These are phyloP conservation scores for Tridacna gigas DNA, from an alignment of 2,888 invertebrate genomes.

Conservation along the genomic window DNA sequence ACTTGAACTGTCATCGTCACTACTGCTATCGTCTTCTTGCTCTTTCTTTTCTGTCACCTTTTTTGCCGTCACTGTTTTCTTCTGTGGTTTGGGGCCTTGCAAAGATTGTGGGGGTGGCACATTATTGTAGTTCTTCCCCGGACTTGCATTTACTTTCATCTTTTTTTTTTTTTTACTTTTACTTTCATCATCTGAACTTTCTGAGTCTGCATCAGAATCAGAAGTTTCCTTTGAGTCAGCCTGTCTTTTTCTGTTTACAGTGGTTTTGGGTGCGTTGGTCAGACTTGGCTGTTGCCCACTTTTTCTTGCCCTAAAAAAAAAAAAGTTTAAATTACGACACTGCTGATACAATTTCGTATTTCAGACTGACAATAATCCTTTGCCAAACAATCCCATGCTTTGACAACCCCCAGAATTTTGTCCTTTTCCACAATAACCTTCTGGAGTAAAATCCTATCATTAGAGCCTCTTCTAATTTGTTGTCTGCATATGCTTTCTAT, in stretches of 20 bases:
- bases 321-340: neutral
- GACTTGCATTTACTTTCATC: conserved; percentile 28
- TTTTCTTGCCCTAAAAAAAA: conserved; percentile 11
- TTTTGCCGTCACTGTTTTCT: conserved; percentile 24
- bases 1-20: conserved; percentile 43
- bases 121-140: conserved; percentile 52
- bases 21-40: conserved; percentile 38
- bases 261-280: neutral
- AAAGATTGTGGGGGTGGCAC: conserved; percentile 50
- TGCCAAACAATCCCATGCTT: too few species aligned
- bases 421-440: too few species aligned
- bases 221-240: conserved; percentile 61
- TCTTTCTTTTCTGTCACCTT: neutral
- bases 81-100: conserved; percentile 10
- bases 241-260: conserved; percentile 15
- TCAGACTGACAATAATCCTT: too few species aligned
- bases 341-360: too few species aligned
- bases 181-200: conserved; percentile 64
- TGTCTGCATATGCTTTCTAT: too few species aligned
- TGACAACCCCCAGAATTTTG: too few species aligned
- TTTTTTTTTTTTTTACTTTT: conserved; percentile 52
- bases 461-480: too few species aligned
- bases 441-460: too few species aligned
- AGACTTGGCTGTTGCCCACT: too few species aligned
- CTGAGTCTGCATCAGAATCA: conserved; percentile 72